phyloP scores from a whole-genome alignment of 2,797 vertebrate species.

The Lepilemur ruficaudatus region DNA sequence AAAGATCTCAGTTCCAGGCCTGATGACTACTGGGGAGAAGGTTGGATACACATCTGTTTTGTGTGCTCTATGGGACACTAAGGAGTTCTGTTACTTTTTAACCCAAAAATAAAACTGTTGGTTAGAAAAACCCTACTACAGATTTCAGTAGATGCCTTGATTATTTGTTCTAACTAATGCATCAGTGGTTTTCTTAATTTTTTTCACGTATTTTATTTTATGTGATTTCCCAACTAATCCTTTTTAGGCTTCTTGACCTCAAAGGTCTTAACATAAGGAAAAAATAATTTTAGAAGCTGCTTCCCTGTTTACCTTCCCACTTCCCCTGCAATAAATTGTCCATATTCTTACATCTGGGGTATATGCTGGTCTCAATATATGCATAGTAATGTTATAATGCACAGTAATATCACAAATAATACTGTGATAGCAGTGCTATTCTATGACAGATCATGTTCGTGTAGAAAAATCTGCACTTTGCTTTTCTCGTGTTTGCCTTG shows the following conservation, averaged over 20 bases:
- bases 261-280: not conserved
- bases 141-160: slow-evolving; percentile 1
- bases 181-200: not conserved
- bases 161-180: not conserved
- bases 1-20: not conserved
- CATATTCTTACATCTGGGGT: not conserved
- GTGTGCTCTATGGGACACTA: not conserved
- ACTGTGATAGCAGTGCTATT: not conserved
- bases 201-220: not conserved
- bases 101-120: not conserved
- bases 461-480: not conserved
- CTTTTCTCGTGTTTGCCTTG: not conserved
- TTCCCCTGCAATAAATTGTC: not conserved
- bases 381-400: not conserved
- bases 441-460: not conserved
- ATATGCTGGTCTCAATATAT: not conserved
- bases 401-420: not conserved
- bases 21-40: not conserved
- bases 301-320: not conserved
- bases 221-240: not conserved
- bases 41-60: not conserved
- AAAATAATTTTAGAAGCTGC: not conserved
- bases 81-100: not conserved
- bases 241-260: not conserved
- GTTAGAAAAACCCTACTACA: not conserved